Conservation (phyloP, 2,113 vertebrate genomes). For the Tautogolabrus adspersus region DNA sequence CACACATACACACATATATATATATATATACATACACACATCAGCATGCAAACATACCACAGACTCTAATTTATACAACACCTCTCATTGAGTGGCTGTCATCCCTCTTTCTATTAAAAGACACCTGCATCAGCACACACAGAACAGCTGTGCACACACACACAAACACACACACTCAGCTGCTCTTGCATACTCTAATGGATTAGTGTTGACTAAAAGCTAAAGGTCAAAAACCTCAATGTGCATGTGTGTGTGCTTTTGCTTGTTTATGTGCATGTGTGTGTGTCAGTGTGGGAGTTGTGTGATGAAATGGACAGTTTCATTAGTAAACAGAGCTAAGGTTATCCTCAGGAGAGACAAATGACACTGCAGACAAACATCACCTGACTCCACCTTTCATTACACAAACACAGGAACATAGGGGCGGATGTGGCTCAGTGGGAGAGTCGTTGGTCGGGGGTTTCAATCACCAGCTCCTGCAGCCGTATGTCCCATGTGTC, state of each 20-base stretch:
- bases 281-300: not conserved
- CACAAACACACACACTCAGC: not conserved
- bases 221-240: slow-evolving; percentile 23
- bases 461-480: too few species aligned
- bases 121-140: not conserved
- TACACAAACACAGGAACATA: not conserved
- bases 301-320: slow-evolving; percentile 4
- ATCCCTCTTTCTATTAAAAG: slow-evolving; percentile 3
- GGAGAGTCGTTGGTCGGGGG: too few species aligned
- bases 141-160: not conserved
- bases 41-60: not conserved
- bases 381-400: slow-evolving; percentile 4
- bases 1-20: not conserved
- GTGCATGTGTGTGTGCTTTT: not conserved
- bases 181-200: slow-evolving; percentile 5
- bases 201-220: slow-evolving; percentile 27
- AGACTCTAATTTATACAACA: not conserved
- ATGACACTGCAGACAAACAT: slow-evolving; percentile 9
- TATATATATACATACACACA: not conserved
- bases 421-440: too few species aligned
- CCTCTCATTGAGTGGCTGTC: not conserved
- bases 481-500: too few species aligned
- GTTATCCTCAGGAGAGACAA: slow-evolving; percentile 19
- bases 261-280: not conserved
- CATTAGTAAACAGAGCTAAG: slow-evolving; percentile 30